Evolutionary conservation across 2,888 invertebrate species (phyloP), one percentile per base, ranked within the genome.

Genomic region (Zelleria hepariella): DNA sequence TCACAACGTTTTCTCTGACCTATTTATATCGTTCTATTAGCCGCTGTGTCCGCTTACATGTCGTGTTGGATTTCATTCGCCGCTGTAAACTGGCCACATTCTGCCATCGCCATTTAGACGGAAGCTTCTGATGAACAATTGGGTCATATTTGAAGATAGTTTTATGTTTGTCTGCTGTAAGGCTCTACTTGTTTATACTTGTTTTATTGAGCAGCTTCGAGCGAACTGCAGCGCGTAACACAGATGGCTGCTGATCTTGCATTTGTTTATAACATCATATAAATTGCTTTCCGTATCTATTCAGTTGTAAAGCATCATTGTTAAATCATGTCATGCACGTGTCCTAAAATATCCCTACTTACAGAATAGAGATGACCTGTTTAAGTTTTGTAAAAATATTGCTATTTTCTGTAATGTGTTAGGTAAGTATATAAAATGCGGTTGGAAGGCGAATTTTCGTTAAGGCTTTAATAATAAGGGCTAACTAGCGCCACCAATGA

Each of bases 1-100:
- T 18, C 73, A 73, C 68, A 66, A 66, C 67, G 70, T 75, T 80
- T 78, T 79, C 80, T 75, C 76, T 68, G 73, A 68, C 73, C 77
- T 80, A 82, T 81, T 78, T 79, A 73, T 80, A 79, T 23, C 48
- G 42, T 57, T 47, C 57, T 57, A 57, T 57, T 57, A 57, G 57
- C 24, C 18, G 47, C 55, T 27, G 55, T 42, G 55, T 55, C 55
- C 55, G 18, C 32, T 27, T 42, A 21, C 55, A 54, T 54, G 26
- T 20, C 55, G 55, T 15, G 15, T 55, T 32, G 27, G 18, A 32
- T 55, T 55, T 55, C 55, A 7, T 18, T 32, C 32, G 20, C 10
- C 55, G 32, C 55, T 21, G 25, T 42, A 42, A 42, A 42, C 32
- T 42, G 15, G 32, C 32, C 32, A 51, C 21, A 20, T 51, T 18